Percentiles rank a stretch among this genome's conserved stretches.
These are phyloP conservation scores for Acheta domesticus DNA, from an alignment of 2,888 invertebrate species.

Conservation along the genomic window DNA sequence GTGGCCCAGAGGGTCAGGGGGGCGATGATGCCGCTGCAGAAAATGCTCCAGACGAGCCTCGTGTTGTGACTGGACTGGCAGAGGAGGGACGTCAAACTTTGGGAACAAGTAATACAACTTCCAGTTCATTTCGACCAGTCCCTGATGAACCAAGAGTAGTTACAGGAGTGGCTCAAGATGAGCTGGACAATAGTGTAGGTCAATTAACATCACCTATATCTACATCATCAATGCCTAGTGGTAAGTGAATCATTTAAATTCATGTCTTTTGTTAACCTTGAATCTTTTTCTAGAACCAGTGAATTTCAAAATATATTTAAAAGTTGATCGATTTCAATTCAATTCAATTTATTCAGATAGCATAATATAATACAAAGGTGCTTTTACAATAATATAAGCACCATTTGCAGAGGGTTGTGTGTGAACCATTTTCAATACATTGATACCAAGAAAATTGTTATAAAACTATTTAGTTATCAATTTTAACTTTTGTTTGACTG, in stretches of 20 bases:
- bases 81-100: constrained; percentile 31
- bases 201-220: background rate
- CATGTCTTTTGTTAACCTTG: too few species aligned
- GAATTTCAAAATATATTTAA: too few species aligned
- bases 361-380: too few species aligned
- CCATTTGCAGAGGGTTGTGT: too few species aligned
- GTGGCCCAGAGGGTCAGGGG: constrained; percentile 37
- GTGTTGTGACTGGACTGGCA: constrained; percentile 38
- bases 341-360: too few species aligned
- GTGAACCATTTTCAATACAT: too few species aligned
- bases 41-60: constrained; percentile 30
- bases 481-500: too few species aligned
- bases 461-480: too few species aligned
- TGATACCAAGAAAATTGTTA: too few species aligned
- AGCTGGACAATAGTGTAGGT: constrained; percentile 26
- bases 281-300: too few species aligned
- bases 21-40: constrained; percentile 12
- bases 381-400: too few species aligned
- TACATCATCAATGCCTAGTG: background rate
- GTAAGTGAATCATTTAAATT: background rate
- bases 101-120: background rate
- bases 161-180: constrained; percentile 38
- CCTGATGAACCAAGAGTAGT: constrained; percentile 36
- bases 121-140: background rate
- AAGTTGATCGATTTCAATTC: too few species aligned